Evolutionary conservation across 2,113 vertebrate genomes (phyloP), one percentile per base, ranked within the genome.

Genomic region (Laterallus jamaicensis): DNA sequence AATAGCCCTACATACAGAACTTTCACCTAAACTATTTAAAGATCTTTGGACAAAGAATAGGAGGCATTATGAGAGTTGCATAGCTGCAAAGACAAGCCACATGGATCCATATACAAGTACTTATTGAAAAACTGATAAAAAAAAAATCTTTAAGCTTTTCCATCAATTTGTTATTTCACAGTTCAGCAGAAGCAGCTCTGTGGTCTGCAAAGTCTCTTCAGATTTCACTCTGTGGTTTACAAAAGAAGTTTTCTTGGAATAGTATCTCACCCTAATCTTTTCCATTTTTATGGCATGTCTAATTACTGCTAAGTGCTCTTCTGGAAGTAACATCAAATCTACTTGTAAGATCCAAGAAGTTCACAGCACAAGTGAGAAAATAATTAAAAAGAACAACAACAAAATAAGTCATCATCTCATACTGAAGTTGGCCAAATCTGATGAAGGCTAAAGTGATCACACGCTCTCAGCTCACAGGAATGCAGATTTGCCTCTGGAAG

Each of bases 391-490:
- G 28, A 77, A 39, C 25, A 94, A 68, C 62, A 93, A 66, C 35
- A 74, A 79, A 84, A 79, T 80, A 88, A 92, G 63, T 67, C 50
- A 79, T 87, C 70, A 70, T 60, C 88, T 92, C n/a, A 68, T 89
- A 92, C 70, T 88, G 21, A 76, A 96, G 82, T 42, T 22, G 2
- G 86, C 56, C 77, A 94, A 39, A 94, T 77, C 86, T 92, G 60
- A 90, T 94, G 94, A 84, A 90, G 63, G 50, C 40, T 77, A 14
- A 82, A 83, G 64, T n/a, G 71, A 95, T 95, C 62, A 26, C 50
- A 56, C 11, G 50, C 37, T 32, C 60, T 71, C 63, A 94, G 63
- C 44, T 86, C 37, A 44, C 3, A 24, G 44, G 67, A 91, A 91
- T 64, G 78, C 32, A 95, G 40, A 50, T 59, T 84, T 79, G 71